Conservation (phyloP, 2,797 vertebrate species). For the Bradypus variegatus region DNA sequence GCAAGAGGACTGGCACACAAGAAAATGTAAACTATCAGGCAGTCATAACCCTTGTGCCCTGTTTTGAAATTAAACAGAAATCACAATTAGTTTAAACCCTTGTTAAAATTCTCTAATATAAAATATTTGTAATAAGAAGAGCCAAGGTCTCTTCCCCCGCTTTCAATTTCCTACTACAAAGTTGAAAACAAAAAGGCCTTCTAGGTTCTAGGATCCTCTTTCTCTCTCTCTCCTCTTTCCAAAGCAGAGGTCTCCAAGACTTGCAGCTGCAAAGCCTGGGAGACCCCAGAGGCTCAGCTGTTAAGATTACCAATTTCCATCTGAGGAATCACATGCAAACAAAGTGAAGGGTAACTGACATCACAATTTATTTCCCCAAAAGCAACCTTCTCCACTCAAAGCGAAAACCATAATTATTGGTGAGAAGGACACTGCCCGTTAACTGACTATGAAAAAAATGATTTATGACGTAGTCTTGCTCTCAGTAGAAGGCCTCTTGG, state of each 20-base stretch:
- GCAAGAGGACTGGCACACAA: background rate
- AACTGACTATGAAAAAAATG: slow-evolving; percentile 46
- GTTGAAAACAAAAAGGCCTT: slow-evolving; percentile 44
- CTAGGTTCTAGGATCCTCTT: background rate
- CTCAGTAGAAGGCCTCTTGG: slow-evolving; percentile 32
- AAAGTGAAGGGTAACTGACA: slow-evolving; percentile 47
- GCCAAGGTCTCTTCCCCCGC: background rate
- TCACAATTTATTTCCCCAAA: slow-evolving; percentile 64
- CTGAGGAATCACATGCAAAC: slow-evolving; percentile 33
- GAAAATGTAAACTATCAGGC: background rate
- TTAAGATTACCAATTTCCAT: slow-evolving; percentile 63
- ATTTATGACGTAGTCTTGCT: slow-evolving; percentile 52
- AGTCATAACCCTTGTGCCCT: fast-evolving
- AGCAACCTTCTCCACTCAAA: slow-evolving; percentile 65
- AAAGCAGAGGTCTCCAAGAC: slow-evolving; percentile 24
- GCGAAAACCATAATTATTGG: slow-evolving; percentile 51
- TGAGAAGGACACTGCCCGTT: slow-evolving; percentile 57
- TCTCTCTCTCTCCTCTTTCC: background rate
- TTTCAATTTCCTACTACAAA: slow-evolving; percentile 51
- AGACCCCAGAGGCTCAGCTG: background rate
- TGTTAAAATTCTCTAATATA: slow-evolving; percentile 31
- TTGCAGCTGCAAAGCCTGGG: slow-evolving; percentile 51
- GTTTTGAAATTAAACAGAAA: background rate
- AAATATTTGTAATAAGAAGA: slow-evolving; percentile 40
- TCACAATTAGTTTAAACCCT: slow-evolving; percentile 20